A percentile compares a stretch with the other conserved stretches of the same genome.
These are phyloP conservation scores for Brachystomella parvula DNA, from an alignment of 1,140 invertebrate genomes.

Conservation along the genomic window DNA sequence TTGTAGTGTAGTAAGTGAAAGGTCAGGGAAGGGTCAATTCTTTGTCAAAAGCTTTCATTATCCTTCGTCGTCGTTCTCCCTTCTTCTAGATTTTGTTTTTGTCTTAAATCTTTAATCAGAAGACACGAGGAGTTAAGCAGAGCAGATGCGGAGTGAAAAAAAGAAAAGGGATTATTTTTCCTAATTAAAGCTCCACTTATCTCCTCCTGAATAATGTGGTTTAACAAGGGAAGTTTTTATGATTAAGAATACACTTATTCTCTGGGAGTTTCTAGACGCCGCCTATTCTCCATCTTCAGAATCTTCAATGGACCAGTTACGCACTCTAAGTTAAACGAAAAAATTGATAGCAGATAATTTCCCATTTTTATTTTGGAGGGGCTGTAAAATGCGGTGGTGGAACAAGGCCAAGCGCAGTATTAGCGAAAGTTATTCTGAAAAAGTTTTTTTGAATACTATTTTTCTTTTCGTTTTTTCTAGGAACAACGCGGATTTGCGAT, in stretches of 20 bases:
- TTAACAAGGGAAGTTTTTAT: background rate
- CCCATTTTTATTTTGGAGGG: too few relatives aligned
- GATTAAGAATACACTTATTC: too few relatives aligned
- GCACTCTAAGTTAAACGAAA: too few relatives aligned
- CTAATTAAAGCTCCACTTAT: constrained; percentile 9
- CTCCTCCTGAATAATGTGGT: background rate
- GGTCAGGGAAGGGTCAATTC: background rate
- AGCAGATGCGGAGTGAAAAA: background rate
- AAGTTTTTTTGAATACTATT: background rate
- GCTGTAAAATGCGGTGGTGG: background rate
- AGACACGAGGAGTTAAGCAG: too few relatives aligned
- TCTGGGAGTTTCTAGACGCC: too few relatives aligned
- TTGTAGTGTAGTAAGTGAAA: constrained; percentile 5
- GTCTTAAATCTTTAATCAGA: too few relatives aligned
- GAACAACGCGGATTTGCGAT: background rate
- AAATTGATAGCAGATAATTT: too few relatives aligned
- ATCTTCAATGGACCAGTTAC: too few relatives aligned
- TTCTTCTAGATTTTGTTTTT: background rate
- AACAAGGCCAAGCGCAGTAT: background rate
- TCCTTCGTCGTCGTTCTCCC: background rate
- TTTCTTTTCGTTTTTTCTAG: background rate
- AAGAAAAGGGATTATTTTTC: background rate
- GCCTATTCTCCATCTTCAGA: too few relatives aligned
- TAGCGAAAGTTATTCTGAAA: background rate
- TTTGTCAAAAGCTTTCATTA: constrained; percentile 3